Conservation (phyloP, 1,140 invertebrate species). For the Drosophila rhopaloa region DNA sequence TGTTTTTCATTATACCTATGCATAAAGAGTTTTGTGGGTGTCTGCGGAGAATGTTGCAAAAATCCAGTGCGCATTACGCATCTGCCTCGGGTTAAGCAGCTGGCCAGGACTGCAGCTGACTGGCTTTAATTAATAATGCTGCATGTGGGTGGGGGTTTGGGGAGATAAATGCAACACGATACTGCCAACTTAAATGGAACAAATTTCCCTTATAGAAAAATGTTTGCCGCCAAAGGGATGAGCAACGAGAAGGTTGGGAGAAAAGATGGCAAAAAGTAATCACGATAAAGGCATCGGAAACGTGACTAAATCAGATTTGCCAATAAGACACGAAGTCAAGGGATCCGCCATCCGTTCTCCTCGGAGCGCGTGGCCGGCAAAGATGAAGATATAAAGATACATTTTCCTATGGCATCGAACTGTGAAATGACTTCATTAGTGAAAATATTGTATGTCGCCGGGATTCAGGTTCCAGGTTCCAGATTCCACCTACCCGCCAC, state of each 20-base stretch:
- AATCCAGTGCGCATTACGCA: slow-evolving; percentile 41
- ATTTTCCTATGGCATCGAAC: slow-evolving; percentile 66
- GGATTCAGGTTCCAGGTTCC: slow-evolving; percentile 1
- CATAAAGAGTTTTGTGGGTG: slow-evolving; percentile 49
- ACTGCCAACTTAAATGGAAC: slow-evolving; percentile 31
- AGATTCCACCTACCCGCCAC: slow-evolving; percentile 1
- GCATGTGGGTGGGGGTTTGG: not conserved
- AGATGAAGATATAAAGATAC: slow-evolving; percentile 74
- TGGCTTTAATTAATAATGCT: slow-evolving; percentile 62
- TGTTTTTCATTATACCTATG: slow-evolving; percentile 49
- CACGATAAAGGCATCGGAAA: slow-evolving; percentile 65
- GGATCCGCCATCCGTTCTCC: slow-evolving; percentile 22
- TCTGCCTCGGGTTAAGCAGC: slow-evolving; percentile 41
- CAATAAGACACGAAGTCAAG: slow-evolving; percentile 73
- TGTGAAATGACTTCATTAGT: slow-evolving; percentile 83
- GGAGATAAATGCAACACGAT: slow-evolving; percentile 9
- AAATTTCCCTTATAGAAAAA: slow-evolving; percentile 30
- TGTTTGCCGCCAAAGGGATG: not conserved
- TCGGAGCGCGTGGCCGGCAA: slow-evolving; percentile 57
- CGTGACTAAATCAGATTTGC: slow-evolving; percentile 81
- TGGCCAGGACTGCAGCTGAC: slow-evolving; percentile 39
- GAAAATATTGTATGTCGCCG: slow-evolving; percentile 71
- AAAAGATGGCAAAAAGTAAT: slow-evolving; percentile 46
- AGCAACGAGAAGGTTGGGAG: not conserved
- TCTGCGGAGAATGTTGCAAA: slow-evolving; percentile 27